A percentile compares a stretch with the other conserved stretches of the same genome.
phyloP scores from a whole-genome alignment of 2,113 vertebrate species.

The Cygnus buccinator region DNA sequence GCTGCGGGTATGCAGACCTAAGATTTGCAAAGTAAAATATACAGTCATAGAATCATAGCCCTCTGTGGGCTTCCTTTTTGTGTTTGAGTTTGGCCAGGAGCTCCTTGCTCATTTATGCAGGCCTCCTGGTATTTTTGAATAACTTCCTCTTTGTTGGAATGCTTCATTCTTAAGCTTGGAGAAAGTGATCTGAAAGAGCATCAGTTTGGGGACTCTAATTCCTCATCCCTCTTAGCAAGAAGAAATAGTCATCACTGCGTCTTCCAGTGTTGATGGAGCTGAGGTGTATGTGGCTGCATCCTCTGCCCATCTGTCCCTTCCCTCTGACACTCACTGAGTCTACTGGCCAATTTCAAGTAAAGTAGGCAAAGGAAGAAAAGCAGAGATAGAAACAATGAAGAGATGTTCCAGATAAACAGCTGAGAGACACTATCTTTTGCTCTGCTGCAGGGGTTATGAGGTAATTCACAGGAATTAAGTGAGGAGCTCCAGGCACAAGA shows the following conservation, averaged over 20 bases:
- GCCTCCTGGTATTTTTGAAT: too few relatives aligned
- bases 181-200: not conserved
- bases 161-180: too few relatives aligned
- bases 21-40: not conserved
- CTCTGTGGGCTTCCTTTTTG: too few relatives aligned
- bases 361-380: not conserved
- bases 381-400: not conserved
- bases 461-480: not conserved
- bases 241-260: not conserved
- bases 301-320: not conserved
- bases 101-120: too few relatives aligned
- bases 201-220: not conserved
- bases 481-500: not conserved
- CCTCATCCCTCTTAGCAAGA: not conserved
- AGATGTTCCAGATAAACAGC: not conserved
- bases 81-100: too few relatives aligned
- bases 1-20: not conserved
- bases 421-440: not conserved
- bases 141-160: too few relatives aligned
- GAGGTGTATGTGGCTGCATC: not conserved
- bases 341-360: not conserved
- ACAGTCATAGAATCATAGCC: too few relatives aligned
- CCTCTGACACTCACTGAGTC: not conserved
- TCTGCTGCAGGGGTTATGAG: not conserved
- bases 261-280: not conserved